Evolutionary conservation across 2,888 invertebrate genomes (phyloP), one percentile per base, ranked within the genome.

Genomic region (Linyphia triangularis): DNA sequence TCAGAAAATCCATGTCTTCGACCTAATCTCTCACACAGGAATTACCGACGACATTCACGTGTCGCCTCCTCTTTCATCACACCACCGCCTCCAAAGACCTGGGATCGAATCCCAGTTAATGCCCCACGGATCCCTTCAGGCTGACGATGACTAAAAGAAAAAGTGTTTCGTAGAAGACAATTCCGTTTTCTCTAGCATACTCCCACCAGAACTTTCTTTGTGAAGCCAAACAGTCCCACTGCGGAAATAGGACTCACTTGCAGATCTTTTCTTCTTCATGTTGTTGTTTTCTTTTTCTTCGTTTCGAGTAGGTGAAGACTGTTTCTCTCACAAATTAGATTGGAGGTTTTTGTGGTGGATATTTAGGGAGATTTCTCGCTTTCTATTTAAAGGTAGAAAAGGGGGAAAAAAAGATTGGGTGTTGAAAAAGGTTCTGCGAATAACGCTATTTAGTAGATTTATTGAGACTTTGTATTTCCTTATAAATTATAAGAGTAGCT

Each of bases 251-350:
- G 28, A 63, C 28, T 26, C 19, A 13, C n/a, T n/a, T n/a, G n/a
- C n/a, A n/a, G n/a, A n/a, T n/a, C n/a, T n/a, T n/a, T n/a, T n/a
- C 59, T 24, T 24, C 19, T 61, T 61, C 59, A 16, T 13, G 16
- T 40, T 9, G 9, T 40, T 40, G 9, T 13, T 16, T 51, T 51
- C 16, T 13, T 9, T 51, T 51, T 26, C 26, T 28, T 63, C 26
- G 28, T 24, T 10, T 24, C 16, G 63, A 26, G 22, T 5, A 26
- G 10, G 16, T 13, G 63, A 63, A 24, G 24, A 63, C 28, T 13
- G 63, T 63, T 63, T 63, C 28, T 13, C 63, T 24, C 28, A 13
- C 63, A 63, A 63, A 63, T 63, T 63, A 63, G 24, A 63, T 26
- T 63, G 63, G 7, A 63, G 63, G 24, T 24, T 63, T 10, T 26